A percentile compares a stretch with the other conserved stretches of the same genome.
Evolutionary conservation across 2,797 vertebrate species (phyloP).

Genomic region (Capromys pilorides): DNA sequence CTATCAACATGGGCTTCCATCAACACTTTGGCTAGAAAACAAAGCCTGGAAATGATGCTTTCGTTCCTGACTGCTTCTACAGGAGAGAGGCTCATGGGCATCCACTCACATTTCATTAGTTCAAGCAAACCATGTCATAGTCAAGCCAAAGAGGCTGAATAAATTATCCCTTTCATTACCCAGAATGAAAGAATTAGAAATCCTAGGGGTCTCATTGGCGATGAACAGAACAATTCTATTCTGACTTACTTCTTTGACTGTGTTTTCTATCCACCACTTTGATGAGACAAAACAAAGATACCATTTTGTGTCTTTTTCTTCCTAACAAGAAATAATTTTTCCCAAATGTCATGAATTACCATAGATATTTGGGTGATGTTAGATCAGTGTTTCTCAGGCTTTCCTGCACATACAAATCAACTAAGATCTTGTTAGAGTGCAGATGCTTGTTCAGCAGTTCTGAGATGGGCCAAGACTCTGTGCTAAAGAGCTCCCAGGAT

Average conservation of each 20-base stretch:
- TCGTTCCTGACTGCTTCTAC: background rate
- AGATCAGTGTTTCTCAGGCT: background rate
- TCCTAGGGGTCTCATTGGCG: background rate
- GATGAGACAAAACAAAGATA: background rate
- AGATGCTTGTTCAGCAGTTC: background rate
- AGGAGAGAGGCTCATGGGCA: accelerated
- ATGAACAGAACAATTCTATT: background rate
- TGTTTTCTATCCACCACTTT: background rate
- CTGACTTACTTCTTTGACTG: conserved; percentile 20
- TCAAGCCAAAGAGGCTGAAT: background rate
- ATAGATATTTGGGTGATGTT: conserved; percentile 21
- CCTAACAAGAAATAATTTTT: background rate
- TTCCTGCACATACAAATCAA: background rate
- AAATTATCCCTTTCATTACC: background rate
- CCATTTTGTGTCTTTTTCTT: background rate
- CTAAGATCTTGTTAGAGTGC: background rate
- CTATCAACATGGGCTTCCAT: background rate
- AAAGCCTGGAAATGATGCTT: background rate
- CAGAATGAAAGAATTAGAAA: background rate
- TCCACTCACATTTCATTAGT: background rate
- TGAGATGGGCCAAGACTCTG: background rate
- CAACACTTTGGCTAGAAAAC: background rate
- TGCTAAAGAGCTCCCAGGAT: background rate
- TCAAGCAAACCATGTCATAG: background rate
- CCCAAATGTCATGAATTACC: background rate